Evolutionary conservation across 2,888 invertebrate species (phyloP).

Genomic region (Agapostemon virescens): DNA sequence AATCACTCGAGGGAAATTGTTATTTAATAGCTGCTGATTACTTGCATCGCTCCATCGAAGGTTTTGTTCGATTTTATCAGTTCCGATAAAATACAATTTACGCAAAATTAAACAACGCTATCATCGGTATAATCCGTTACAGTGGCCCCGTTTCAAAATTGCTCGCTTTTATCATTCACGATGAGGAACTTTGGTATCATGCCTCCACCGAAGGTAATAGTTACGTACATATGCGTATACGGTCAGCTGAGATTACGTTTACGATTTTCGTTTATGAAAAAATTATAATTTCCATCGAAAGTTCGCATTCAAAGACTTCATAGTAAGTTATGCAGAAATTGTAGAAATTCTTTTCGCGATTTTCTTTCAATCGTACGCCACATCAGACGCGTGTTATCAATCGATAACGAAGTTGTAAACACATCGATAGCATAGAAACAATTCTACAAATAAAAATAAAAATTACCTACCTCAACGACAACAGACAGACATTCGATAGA

Average conservation of each 20-base stretch:
- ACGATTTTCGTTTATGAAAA: background rate
- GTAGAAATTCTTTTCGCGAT: background rate
- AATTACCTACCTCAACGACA: too few species aligned
- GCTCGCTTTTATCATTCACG: conserved; percentile 36
- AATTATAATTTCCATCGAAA: background rate
- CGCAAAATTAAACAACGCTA: conserved; percentile 41
- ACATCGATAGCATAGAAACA: too few species aligned
- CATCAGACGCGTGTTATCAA: background rate
- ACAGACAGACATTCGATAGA: too few species aligned
- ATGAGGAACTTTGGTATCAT: conserved; percentile 17
- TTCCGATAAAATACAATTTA: conserved; percentile 51
- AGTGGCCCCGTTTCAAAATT: conserved; percentile 41
- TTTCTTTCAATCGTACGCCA: background rate
- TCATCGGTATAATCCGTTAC: conserved; percentile 40
- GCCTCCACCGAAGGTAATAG: background rate
- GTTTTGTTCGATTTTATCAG: conserved; percentile 41
- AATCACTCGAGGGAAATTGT: conserved; percentile 38
- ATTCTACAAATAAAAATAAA: too few species aligned
- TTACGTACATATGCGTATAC: background rate
- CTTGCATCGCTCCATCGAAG: conserved; percentile 18
- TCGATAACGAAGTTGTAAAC: too few species aligned
- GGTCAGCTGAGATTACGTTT: background rate
- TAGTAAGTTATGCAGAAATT: background rate
- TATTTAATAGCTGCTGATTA: conserved; percentile 51
- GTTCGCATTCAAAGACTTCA: background rate